phyloP scores from a whole-genome alignment of 2,113 vertebrate genomes.

The Phyllopteryx taeniolatus region DNA sequence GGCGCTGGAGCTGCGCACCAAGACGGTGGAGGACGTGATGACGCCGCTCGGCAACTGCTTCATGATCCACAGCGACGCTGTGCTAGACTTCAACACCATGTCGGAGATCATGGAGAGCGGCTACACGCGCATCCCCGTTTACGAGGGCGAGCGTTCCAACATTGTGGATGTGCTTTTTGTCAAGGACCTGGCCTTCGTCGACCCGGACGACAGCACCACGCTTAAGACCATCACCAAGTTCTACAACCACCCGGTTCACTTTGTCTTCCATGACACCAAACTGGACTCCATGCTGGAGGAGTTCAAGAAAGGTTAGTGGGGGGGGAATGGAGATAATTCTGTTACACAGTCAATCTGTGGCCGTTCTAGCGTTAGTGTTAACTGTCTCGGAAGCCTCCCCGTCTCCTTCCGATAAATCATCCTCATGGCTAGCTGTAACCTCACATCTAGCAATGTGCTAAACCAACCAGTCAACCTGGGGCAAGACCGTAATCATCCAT shows the following conservation, averaged over 20 bases:
- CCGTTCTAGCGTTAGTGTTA: too few species aligned
- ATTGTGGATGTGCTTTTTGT: constrained; percentile 93
- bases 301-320: constrained; percentile 92
- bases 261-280: constrained; percentile 96
- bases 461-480: too few species aligned
- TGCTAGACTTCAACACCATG: constrained; percentile 97
- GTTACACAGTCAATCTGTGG: too few species aligned
- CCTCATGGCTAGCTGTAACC: too few species aligned
- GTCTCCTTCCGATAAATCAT: too few species aligned
- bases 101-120: constrained; percentile 97
- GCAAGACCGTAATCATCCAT: too few species aligned
- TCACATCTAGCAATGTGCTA: too few species aligned
- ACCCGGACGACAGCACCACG: constrained; percentile 90
- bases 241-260: constrained; percentile 94
- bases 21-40: constrained; percentile 94
- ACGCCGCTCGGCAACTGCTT: constrained; percentile 86
- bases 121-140: constrained; percentile 92
- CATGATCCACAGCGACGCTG: constrained; percentile 88
- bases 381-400: too few species aligned
- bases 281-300: constrained; percentile 97
- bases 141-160: constrained; percentile 85
- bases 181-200: constrained; percentile 94
- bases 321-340: too few species aligned
- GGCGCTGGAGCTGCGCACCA: constrained; percentile 89
- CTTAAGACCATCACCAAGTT: constrained; percentile 97